phyloP scores from a whole-genome alignment of 2,797 vertebrate species.

The Trematocara caparti region DNA sequence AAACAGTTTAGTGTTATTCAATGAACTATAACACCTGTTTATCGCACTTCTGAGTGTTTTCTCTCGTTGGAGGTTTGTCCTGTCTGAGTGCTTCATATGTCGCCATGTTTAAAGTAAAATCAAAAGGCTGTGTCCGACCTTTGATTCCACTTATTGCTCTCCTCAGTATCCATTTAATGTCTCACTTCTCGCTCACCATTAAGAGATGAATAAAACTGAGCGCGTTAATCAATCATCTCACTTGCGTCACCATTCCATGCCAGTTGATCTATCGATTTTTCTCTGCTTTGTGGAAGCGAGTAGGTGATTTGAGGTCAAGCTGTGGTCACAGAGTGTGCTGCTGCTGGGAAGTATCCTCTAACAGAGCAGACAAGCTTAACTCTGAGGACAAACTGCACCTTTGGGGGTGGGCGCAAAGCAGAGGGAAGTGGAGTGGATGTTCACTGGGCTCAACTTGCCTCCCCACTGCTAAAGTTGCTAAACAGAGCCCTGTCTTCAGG shows the following conservation, averaged over 20 bases:
- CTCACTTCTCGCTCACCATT: conserved; percentile 56
- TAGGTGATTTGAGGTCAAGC: conserved; percentile 60
- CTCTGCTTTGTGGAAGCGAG: conserved; percentile 37
- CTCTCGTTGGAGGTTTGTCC: not conserved
- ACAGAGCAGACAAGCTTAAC: conserved; percentile 38
- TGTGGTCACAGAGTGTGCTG: conserved; percentile 49
- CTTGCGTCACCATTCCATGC: conserved; percentile 57
- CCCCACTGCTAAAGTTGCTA: conserved; percentile 65
- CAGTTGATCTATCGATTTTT: conserved; percentile 67
- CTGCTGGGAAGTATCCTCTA: conserved; percentile 50
- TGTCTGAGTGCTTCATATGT: conserved; percentile 4
- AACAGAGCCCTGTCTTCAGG: conserved; percentile 52
- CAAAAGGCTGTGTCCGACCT: conserved; percentile 19
- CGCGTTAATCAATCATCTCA: conserved; percentile 65
- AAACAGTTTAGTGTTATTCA: not conserved
- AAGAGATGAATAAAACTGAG: conserved; percentile 69
- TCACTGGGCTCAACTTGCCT: conserved; percentile 39
- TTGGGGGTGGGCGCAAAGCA: not conserved
- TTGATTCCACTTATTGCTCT: conserved; percentile 32
- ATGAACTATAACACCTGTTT: not conserved
- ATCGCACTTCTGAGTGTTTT: not conserved
- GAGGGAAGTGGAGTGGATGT: not conserved
- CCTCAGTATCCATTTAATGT: conserved; percentile 52
- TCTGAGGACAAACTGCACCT: conserved; percentile 43
- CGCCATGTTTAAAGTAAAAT: conserved; percentile 41